phyloP scores from a whole-genome alignment of 1,140 invertebrate species.

The Drosophila repletoides region DNA sequence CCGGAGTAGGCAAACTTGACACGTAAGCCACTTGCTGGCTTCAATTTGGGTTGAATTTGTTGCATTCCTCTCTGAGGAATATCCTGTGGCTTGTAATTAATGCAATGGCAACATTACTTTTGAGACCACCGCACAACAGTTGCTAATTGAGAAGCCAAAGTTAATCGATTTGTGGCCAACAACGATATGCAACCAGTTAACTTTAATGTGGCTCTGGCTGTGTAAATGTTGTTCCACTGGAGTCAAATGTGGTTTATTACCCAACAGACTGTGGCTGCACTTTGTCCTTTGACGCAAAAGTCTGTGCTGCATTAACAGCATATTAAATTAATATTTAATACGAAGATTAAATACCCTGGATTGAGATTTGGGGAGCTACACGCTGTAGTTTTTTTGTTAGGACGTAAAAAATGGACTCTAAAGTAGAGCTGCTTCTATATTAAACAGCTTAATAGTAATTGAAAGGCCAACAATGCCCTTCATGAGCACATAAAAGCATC shows the following conservation, averaged over 20 bases:
- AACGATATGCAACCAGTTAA: conserved; percentile 20
- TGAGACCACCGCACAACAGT: conserved; percentile 44
- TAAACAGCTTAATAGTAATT: no score
- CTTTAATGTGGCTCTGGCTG: conserved; percentile 24
- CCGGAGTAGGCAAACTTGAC: no score
- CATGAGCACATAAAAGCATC: not conserved
- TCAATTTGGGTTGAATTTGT: no score
- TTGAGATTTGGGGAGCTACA: no score
- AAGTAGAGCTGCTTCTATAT: no score
- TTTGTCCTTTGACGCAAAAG: conserved; percentile 21
- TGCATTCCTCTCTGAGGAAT: no score
- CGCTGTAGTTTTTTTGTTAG: no score
- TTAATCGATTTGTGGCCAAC: conserved; percentile 68
- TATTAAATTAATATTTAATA: no score
- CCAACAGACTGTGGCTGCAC: conserved; percentile 18
- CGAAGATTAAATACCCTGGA: no score
- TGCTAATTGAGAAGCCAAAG: conserved; percentile 76
- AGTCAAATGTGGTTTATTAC: conserved; percentile 38
- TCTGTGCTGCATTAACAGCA: conserved; percentile 13
- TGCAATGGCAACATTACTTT: conserved; percentile 37
- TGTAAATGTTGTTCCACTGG: conserved; percentile 32
- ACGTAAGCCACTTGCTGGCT: no score
- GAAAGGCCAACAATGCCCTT: not conserved
- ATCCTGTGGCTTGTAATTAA: conserved; percentile 46
- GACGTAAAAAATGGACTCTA: no score